Conservation (phyloP, 2,113 vertebrate species). For the Sclerurus mexicanus region DNA sequence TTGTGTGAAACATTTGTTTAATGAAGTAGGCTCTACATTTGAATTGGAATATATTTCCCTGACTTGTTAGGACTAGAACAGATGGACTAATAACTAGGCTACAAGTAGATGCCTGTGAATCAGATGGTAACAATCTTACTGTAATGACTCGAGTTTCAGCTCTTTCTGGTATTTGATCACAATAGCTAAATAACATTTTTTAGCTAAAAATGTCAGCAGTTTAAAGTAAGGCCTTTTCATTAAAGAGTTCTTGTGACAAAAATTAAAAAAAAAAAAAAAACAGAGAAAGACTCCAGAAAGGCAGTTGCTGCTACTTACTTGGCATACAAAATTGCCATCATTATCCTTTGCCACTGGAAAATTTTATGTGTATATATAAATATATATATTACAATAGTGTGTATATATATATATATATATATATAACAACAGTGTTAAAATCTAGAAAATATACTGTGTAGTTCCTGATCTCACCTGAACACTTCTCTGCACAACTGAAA, state of each 20-base stretch:
- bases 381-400: too few relatives aligned
- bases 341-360: not conserved
- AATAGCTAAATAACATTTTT: not conserved
- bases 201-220: not conserved
- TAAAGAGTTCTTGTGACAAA: not conserved
- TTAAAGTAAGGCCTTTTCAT: slow-evolving; percentile 21
- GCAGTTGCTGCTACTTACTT: not conserved
- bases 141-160: not conserved
- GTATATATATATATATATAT: too few relatives aligned
- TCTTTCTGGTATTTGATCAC: slow-evolving; percentile 6
- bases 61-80: not conserved
- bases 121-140: not conserved
- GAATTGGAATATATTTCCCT: not conserved
- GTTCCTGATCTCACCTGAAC: not conserved
- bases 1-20: not conserved
- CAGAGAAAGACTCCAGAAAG: not conserved
- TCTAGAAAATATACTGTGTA: not conserved
- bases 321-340: not conserved
- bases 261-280: not conserved
- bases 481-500: not conserved
- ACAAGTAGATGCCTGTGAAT: not conserved
- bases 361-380: not conserved
- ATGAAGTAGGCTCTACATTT: not conserved
- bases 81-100: not conserved
- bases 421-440: not conserved